These are phyloP conservation scores for Nomada lathburiana DNA, from an alignment of 2,888 invertebrate species.

Conservation along the genomic window DNA sequence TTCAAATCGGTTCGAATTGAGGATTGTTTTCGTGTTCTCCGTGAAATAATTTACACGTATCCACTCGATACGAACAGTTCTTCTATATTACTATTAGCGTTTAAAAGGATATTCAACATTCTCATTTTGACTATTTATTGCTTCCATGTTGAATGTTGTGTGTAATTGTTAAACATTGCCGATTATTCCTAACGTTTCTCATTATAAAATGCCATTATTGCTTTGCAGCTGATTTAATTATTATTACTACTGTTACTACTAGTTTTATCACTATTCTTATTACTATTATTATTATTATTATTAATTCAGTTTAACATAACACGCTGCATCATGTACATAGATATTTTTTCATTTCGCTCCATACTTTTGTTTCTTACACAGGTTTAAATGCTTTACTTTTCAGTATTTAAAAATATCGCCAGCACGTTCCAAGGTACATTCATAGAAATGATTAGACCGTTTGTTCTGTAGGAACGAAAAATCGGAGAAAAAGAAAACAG, in stretches of 20 bases:
- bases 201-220: slow-evolving; percentile 51
- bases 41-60: slow-evolving; percentile 36
- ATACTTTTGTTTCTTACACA: slow-evolving; percentile 28
- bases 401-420: slow-evolving; percentile 60
- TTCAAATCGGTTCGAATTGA: slow-evolving; percentile 42
- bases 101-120: slow-evolving; percentile 58
- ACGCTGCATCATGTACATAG: slow-evolving; percentile 58
- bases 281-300: slow-evolving; percentile 41
- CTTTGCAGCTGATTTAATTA: slow-evolving; percentile 61
- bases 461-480: slow-evolving; percentile 55
- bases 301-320: slow-evolving; percentile 40
- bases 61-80: slow-evolving; percentile 35
- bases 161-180: slow-evolving; percentile 65
- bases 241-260: slow-evolving; percentile 57
- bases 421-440: slow-evolving; percentile 61
- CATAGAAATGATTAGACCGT: slow-evolving; percentile 55
- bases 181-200: slow-evolving; percentile 63
- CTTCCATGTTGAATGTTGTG: slow-evolving; percentile 70
- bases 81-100: slow-evolving; percentile 46
- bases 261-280: too few relatives aligned
- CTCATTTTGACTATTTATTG: slow-evolving; percentile 72
- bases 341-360: slow-evolving; percentile 50
- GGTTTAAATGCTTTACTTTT: slow-evolving; percentile 49
- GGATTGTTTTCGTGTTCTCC: slow-evolving; percentile 40
- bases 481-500: slow-evolving; percentile 43